A percentile compares a stretch with the other conserved stretches of the same genome.
These are phyloP conservation scores for Echinops telfairi DNA, from an alignment of 2,113 vertebrate species.

Conservation along the genomic window DNA sequence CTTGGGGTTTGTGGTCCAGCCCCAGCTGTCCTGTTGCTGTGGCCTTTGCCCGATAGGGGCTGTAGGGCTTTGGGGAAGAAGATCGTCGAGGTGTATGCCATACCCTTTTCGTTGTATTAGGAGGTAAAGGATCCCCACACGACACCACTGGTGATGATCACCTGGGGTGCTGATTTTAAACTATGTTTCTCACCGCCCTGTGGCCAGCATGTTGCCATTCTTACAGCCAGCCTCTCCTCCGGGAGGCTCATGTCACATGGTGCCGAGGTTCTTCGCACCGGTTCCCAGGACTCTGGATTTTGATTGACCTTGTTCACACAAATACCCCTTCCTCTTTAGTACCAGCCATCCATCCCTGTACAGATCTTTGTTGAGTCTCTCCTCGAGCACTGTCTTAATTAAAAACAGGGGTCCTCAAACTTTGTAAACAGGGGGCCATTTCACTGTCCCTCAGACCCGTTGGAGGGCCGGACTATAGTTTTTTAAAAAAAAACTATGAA, in stretches of 20 bases:
- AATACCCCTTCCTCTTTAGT: background rate
- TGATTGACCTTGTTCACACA: background rate
- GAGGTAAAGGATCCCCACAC: background rate
- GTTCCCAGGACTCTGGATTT: background rate
- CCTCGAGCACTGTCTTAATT: constrained; percentile 8
- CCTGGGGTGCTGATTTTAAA: background rate
- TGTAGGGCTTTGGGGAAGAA: background rate
- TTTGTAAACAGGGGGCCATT: too few species aligned
- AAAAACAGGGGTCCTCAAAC: too few species aligned
- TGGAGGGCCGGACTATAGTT: background rate
- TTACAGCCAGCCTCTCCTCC: background rate
- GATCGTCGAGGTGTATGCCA: background rate
- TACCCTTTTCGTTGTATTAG: background rate
- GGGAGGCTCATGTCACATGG: background rate
- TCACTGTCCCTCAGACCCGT: too few species aligned
- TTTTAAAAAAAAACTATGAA: background rate
- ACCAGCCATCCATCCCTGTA: background rate
- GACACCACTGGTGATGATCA: background rate
- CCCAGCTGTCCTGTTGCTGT: background rate
- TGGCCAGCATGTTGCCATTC: background rate
- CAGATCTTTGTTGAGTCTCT: background rate
- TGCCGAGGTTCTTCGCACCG: too few species aligned
- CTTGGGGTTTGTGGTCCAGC: background rate
- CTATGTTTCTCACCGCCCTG: background rate
- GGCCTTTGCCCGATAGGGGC: background rate